phyloP scores from a whole-genome alignment of 1,140 invertebrate genomes.

The Druon quercuslanigerum region DNA sequence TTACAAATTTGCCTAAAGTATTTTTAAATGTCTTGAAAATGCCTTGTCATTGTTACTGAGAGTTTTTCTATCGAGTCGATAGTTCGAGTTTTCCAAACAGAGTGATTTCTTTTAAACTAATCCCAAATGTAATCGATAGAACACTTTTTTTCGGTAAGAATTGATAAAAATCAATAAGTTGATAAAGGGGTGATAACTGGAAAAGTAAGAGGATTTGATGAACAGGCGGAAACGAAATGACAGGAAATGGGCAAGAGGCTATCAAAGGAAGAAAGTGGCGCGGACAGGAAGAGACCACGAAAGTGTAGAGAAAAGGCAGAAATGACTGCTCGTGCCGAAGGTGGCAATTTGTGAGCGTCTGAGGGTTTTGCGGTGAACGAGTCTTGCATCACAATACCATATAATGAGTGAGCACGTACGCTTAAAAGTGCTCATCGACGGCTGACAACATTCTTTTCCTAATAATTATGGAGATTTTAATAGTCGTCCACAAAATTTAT shows the following conservation, averaged over 20 bases:
- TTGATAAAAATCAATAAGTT: no score
- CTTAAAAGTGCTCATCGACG: constrained; percentile 52
- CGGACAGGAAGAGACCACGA: constrained; percentile 19
- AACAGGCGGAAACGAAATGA: constrained; percentile 7
- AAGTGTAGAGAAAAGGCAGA: constrained; percentile 43
- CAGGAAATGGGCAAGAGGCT: constrained; percentile 23
- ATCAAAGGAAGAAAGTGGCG: constrained; percentile 20
- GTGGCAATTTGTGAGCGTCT: constrained; percentile 67
- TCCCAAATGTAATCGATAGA: no score
- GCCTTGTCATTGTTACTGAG: no score
- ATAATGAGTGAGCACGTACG: constrained; percentile 70
- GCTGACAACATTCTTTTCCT: constrained; percentile 49
- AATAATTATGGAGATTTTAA: constrained; percentile 66
- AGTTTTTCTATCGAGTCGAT: no score
- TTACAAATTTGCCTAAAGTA: not conserved
- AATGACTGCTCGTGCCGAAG: constrained; percentile 53
- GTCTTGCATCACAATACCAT: constrained; percentile 64
- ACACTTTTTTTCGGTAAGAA: no score
- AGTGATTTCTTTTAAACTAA: no score
- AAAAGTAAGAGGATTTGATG: not conserved
- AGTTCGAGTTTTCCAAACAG: no score
- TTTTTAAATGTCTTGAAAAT: not conserved
- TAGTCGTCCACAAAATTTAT: constrained; percentile 59
- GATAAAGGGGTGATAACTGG: no score
- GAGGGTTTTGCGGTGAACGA: constrained; percentile 66